Evolutionary conservation across 2,888 invertebrate species (phyloP).

Genomic region (Nipponacmea schrenckii): DNA sequence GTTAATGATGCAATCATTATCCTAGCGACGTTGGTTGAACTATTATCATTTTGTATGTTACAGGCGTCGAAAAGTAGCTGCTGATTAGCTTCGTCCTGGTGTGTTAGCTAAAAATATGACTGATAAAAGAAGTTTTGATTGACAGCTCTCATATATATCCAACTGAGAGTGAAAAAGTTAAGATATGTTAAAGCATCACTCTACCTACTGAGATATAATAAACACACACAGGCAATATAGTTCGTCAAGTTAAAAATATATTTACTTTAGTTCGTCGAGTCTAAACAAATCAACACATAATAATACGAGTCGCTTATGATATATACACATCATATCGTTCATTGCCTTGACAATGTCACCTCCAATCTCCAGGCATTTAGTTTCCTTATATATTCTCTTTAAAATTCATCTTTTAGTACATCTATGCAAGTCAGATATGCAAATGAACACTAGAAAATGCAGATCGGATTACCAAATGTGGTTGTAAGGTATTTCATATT

Average conservation of each 20-base stretch:
- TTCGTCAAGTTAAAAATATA: not conserved
- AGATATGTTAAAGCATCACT: slow-evolving; percentile 2
- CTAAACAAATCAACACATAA: slow-evolving; percentile 1
- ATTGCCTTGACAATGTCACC: no score
- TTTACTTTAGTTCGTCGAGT: not conserved
- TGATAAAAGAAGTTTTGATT: not conserved
- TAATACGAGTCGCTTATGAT: not conserved
- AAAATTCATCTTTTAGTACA: no score
- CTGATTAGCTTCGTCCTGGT: slow-evolving; percentile 6
- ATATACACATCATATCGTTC: no score
- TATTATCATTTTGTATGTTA: not conserved
- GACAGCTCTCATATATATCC: slow-evolving; percentile 4
- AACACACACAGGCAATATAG: not conserved
- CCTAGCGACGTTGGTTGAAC: not conserved
- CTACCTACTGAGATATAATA: slow-evolving; percentile 3
- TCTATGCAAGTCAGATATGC: no score
- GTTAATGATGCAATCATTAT: slow-evolving; percentile 8
- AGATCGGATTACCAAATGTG: no score
- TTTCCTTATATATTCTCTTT: no score
- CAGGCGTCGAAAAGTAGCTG: slow-evolving; percentile 6
- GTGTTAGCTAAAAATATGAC: not conserved
- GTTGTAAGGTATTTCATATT: no score
- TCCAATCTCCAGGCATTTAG: no score
- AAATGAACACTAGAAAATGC: no score
- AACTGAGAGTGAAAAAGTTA: not conserved